A percentile compares a stretch with the other conserved stretches of the same genome.
Evolutionary conservation across 2,797 vertebrate genomes (phyloP).

Genomic region (Limnodromus scolopaceus): DNA sequence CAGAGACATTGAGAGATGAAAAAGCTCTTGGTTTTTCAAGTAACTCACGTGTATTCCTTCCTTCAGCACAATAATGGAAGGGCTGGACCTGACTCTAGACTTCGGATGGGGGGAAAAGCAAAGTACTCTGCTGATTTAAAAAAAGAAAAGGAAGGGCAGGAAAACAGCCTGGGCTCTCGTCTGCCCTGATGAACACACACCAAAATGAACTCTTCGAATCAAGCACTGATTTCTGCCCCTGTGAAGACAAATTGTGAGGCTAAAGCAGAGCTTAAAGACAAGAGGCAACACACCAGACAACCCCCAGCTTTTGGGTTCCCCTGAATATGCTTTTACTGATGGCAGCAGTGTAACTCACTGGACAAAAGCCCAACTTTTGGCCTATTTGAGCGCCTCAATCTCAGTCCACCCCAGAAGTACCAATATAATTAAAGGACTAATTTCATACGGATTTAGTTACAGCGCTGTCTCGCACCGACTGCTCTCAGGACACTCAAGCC

Average conservation of each 20-base stretch:
- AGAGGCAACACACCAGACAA: not conserved
- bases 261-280: not conserved
- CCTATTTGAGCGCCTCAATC: not conserved
- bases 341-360: not conserved
- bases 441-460: not conserved
- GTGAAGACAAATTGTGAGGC: not conserved
- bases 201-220: not conserved
- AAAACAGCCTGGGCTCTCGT: not conserved
- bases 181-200: not conserved
- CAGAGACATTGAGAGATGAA: not conserved
- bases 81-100: not conserved
- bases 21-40: not conserved
- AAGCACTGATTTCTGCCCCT: not conserved
- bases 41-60: not conserved
- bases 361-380: not conserved
- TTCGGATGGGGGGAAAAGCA: not conserved
- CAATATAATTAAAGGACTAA: not conserved
- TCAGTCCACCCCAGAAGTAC: not conserved
- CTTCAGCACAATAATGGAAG: not conserved
- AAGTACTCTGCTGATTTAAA: not conserved
- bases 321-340: not conserved
- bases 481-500: not conserved
- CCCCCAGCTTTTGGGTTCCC: not conserved
- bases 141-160: not conserved
- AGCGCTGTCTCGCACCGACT: fast-evolving